Percentiles rank a stretch among this genome's conserved stretches.
Evolutionary conservation across 1,140 invertebrate species (phyloP).

Genomic region (Drosophila tani): DNA sequence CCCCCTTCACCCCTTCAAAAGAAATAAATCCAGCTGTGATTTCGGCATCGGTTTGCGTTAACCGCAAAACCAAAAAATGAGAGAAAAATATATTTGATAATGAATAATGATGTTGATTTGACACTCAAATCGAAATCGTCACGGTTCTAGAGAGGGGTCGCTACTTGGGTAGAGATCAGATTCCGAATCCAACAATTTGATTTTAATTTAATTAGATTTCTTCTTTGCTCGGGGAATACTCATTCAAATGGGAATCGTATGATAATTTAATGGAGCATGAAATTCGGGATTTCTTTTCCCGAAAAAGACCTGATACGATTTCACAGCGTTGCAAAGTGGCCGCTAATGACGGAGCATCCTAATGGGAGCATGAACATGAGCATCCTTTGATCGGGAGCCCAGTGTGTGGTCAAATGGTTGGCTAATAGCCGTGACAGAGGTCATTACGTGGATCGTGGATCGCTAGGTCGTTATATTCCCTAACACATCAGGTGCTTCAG

Average conservation of each 20-base stretch:
- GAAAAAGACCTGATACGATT: conserved; percentile 29
- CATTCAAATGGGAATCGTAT: conserved; percentile 37
- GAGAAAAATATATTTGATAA: conserved; percentile 76
- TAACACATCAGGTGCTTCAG: not conserved
- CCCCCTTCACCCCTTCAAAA: conserved; percentile 26
- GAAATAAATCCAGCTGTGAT: conserved; percentile 66
- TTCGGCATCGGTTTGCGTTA: conserved; percentile 48
- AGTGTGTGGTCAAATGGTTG: conserved; percentile 62
- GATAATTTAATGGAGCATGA: conserved; percentile 80
- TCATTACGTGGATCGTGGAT: conserved; percentile 25
- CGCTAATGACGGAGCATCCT: conserved; percentile 59
- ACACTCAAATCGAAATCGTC: conserved; percentile 75
- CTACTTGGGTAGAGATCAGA: conserved; percentile 59
- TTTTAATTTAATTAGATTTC: conserved; percentile 79
- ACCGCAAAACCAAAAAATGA: conserved; percentile 67
- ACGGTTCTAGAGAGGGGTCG: conserved; percentile 47
- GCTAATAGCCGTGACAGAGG: conserved; percentile 71
- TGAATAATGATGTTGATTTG: conserved; percentile 84
- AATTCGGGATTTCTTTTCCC: conserved; percentile 49
- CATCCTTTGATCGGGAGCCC: conserved; percentile 35
- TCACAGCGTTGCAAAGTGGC: conserved; percentile 59
- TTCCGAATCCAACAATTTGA: conserved; percentile 34
- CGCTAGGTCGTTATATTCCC: not conserved
- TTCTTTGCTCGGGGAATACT: conserved; percentile 8
- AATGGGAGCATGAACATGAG: conserved; percentile 11